A percentile compares a stretch with the other conserved stretches of the same genome.
phyloP scores from a whole-genome alignment of 2,113 vertebrate species.

The Paralichthys olivaceus region DNA sequence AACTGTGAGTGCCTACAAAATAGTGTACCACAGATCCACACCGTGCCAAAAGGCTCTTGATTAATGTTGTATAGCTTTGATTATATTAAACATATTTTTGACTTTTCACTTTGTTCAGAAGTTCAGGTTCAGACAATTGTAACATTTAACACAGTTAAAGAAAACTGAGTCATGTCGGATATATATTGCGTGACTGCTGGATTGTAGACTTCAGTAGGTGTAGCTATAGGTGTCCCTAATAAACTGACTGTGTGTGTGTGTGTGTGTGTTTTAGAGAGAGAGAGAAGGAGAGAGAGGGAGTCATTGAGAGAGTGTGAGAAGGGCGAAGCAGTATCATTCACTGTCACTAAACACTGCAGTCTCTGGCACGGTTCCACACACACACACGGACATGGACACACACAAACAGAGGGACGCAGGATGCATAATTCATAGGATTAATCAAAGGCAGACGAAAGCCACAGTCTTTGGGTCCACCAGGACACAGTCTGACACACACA shows the following conservation, averaged over 20 bases:
- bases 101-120: constrained; percentile 30
- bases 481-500: constrained; percentile 36
- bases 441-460: constrained; percentile 73
- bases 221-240: not conserved
- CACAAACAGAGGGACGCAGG: constrained; percentile 56
- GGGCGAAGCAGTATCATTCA: constrained; percentile 69
- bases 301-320: constrained; percentile 39
- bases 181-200: too few species aligned
- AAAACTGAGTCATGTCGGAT: too few species aligned
- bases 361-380: constrained; percentile 59
- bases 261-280: not conserved
- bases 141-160: too few species aligned
- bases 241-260: constrained; percentile 10
- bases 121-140: not conserved
- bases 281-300: not conserved
- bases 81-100: not conserved
- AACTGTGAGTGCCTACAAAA: too few species aligned
- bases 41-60: too few species aligned
- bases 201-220: not conserved
- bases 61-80: not conserved
- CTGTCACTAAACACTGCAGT: constrained; percentile 71
- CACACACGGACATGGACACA: constrained; percentile 33
- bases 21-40: too few species aligned
- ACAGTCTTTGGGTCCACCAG: constrained; percentile 57
- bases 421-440: constrained; percentile 74